Evolutionary conservation across 2,113 vertebrate genomes (phyloP).

Genomic region (Dryoscopus gambensis): DNA sequence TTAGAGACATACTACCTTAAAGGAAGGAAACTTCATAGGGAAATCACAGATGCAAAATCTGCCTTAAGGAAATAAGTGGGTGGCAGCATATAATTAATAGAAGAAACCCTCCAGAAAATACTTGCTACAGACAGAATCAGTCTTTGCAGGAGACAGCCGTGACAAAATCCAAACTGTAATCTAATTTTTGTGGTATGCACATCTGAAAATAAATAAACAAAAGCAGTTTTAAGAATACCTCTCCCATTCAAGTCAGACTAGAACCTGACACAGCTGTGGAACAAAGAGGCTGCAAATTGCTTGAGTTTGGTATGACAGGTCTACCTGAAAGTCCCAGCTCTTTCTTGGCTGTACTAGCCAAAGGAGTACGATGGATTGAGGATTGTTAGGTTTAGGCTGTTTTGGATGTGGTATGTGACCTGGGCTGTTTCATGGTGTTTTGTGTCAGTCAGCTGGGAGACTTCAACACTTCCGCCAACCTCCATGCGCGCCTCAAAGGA

Average conservation of each 20-base stretch:
- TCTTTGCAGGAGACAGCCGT: slow-evolving; percentile 36
- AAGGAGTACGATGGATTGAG: background rate
- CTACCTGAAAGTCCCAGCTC: background rate
- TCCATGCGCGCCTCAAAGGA: background rate
- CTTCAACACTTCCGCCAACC: background rate
- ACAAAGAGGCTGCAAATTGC: background rate
- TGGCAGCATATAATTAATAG: slow-evolving; percentile 55
- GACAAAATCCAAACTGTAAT: slow-evolving; percentile 54
- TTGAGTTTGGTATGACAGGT: background rate
- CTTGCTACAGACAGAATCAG: slow-evolving; percentile 44
- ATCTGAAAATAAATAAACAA: slow-evolving; percentile 60
- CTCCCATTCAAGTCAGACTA: slow-evolving; percentile 41
- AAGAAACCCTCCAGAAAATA: slow-evolving; percentile 57
- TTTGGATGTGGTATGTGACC: background rate
- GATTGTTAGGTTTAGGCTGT: background rate
- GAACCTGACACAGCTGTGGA: background rate
- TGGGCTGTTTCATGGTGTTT: background rate
- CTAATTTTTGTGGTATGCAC: slow-evolving; percentile 56
- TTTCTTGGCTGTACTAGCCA: background rate
- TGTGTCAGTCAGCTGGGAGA: background rate
- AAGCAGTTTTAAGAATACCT: slow-evolving; percentile 19
- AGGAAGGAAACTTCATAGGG: slow-evolving; percentile 30
- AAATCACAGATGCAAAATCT: slow-evolving; percentile 45
- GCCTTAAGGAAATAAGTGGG: slow-evolving; percentile 57
- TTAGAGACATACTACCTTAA: background rate